Evolutionary conservation across 1,140 invertebrate species (phyloP).

Genomic region (Drosophila subpulchrella): DNA sequence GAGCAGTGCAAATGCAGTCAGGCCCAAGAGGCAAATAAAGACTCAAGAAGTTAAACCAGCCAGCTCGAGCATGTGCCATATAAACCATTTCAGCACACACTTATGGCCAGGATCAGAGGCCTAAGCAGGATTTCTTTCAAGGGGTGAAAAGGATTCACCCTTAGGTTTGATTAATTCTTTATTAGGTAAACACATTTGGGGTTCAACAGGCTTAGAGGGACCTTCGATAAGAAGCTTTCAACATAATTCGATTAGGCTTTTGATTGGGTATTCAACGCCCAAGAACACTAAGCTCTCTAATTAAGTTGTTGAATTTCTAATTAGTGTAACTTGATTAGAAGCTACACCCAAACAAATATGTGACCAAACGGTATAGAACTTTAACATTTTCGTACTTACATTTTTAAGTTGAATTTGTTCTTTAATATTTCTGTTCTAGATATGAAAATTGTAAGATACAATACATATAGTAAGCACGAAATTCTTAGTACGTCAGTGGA

Average conservation of each 20-base stretch:
- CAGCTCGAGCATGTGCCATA: constrained; percentile 47
- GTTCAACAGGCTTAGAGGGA: background rate
- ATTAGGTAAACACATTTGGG: background rate
- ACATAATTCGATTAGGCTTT: background rate
- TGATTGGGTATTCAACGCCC: no score
- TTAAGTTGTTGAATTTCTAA: no score
- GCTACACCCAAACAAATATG: no score
- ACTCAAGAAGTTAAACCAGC: constrained; percentile 45
- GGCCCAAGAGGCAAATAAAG: constrained; percentile 43
- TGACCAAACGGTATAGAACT: no score
- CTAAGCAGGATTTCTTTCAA: background rate
- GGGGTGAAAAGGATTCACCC: background rate
- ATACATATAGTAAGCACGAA: no score
- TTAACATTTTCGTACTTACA: no score
- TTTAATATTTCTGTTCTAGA: no score
- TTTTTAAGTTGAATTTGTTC: no score
- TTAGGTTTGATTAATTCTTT: background rate
- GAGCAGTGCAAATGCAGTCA: constrained; percentile 38
- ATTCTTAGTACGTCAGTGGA: no score
- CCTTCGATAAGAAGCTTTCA: background rate
- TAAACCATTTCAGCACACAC: constrained; percentile 38
- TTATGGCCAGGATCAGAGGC: constrained; percentile 4
- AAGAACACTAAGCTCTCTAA: no score
- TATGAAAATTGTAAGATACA: no score
- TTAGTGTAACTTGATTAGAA: no score